These are phyloP conservation scores for human DNA, from an alignment of 2,113 vertebrate species.

Conservation along the genomic window DNA sequence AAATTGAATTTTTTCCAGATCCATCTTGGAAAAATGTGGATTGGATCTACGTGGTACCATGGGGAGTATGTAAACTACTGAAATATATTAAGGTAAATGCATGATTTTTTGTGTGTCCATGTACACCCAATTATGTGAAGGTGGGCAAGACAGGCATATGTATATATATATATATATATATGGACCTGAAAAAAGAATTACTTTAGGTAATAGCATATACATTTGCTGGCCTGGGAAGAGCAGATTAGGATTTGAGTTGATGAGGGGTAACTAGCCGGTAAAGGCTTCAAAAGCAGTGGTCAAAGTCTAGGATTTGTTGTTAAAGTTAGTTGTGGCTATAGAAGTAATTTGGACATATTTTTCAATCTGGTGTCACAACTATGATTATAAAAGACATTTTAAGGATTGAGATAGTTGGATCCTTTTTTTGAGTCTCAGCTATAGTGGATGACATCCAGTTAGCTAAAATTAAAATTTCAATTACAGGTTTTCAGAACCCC, in stretches of 20 bases:
- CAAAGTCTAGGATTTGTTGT: background rate
- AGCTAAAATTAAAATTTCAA: slow-evolving; percentile 54
- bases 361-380: background rate
- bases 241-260: background rate
- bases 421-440: background rate
- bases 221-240: background rate
- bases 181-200: background rate
- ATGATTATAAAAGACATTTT: background rate
- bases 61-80: slow-evolving; percentile 84
- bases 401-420: background rate
- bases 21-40: slow-evolving; percentile 84
- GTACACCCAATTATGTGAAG: background rate
- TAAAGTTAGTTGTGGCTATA: background rate
- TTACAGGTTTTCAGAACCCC: slow-evolving; percentile 43
- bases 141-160: background rate
- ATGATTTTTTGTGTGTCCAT: background rate
- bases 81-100: slow-evolving; percentile 87
- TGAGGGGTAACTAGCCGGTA: background rate
- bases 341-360: background rate
- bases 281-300: background rate
- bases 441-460: background rate
- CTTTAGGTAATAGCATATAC: background rate
- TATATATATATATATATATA: background rate
- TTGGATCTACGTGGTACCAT: slow-evolving; percentile 86
- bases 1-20: slow-evolving; percentile 81